Percentiles rank a stretch among this genome's conserved stretches.
phyloP scores from a whole-genome alignment of 2,797 vertebrate genomes.

The Oryzias dopingdopingensis region DNA sequence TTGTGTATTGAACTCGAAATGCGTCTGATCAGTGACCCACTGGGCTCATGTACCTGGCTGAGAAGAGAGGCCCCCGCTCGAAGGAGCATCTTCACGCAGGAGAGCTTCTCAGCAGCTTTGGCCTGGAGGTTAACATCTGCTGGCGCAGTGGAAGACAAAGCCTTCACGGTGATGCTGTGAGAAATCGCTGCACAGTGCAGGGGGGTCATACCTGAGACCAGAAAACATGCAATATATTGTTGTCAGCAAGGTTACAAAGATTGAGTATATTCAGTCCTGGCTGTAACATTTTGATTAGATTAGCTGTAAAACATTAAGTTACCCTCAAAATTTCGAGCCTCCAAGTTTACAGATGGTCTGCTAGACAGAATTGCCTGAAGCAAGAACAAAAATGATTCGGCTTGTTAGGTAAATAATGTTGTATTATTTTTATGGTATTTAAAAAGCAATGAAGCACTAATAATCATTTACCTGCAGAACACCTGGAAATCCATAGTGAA shows the following conservation, averaged over 20 bases:
- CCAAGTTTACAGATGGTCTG: conserved; percentile 72
- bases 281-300: neutral
- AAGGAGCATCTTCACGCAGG: conserved; percentile 81
- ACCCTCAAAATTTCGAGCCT: conserved; percentile 91
- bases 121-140: conserved; percentile 55
- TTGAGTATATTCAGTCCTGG: too few relatives aligned
- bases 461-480: conserved; percentile 80
- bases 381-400: neutral
- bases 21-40: neutral
- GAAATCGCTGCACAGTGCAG: conserved; percentile 88
- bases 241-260: too few relatives aligned
- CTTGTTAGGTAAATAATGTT: neutral
- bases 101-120: conserved; percentile 73
- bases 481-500: conserved; percentile 82
- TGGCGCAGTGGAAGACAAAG: conserved; percentile 43
- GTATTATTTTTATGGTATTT: neutral
- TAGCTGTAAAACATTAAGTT: neutral
- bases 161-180: conserved; percentile 78
- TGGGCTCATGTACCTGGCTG: conserved; percentile 80
- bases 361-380: conserved; percentile 68
- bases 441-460: neutral
- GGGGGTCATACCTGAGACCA: conserved; percentile 83
- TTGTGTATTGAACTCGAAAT: conserved; percentile 4
- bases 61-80: conserved; percentile 77
- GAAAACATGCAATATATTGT: neutral